phyloP scores from a whole-genome alignment of 2,888 invertebrate genomes.

The Drepana falcataria region DNA sequence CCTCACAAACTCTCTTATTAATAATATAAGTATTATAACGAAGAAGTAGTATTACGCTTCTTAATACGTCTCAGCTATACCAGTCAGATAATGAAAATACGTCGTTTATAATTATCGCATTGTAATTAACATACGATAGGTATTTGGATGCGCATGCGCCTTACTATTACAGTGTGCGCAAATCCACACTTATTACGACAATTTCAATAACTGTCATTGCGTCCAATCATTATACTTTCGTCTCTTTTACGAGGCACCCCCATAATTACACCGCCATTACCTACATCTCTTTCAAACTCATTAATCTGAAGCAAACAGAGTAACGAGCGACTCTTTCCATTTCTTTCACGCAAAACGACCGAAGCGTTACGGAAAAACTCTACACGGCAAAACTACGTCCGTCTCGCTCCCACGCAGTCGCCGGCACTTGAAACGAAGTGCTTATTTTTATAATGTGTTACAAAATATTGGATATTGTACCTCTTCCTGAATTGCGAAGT shows the following conservation, averaged over 20 bases:
- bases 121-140: conserved; percentile 60
- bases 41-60: conserved; percentile 2
- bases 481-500: conserved; percentile 55
- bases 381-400: conserved; percentile 33
- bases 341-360: conserved; percentile 58
- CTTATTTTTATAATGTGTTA: conserved; percentile 36
- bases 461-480: conserved; percentile 36
- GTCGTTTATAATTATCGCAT: conserved; percentile 57
- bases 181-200: conserved; percentile 60
- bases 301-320: conserved; percentile 55
- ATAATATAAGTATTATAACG: too few relatives aligned
- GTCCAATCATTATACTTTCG: conserved; percentile 66
- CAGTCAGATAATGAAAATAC: conserved; percentile 29
- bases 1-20: too few relatives aligned
- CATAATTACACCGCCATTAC: conserved; percentile 66
- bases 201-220: conserved; percentile 75
- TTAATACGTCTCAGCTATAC: conserved; percentile 3
- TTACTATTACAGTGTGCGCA: conserved; percentile 36
- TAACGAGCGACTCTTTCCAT: conserved; percentile 55
- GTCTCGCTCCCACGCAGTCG: conserved; percentile 46
- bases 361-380: conserved; percentile 31
- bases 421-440: conserved; percentile 40
- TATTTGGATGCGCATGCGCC: conserved; percentile 44
- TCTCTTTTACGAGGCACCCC: conserved; percentile 69
- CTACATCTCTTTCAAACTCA: conserved; percentile 70